phyloP scores from a whole-genome alignment of 2,888 invertebrate species.

The Electrophaes corylata region DNA sequence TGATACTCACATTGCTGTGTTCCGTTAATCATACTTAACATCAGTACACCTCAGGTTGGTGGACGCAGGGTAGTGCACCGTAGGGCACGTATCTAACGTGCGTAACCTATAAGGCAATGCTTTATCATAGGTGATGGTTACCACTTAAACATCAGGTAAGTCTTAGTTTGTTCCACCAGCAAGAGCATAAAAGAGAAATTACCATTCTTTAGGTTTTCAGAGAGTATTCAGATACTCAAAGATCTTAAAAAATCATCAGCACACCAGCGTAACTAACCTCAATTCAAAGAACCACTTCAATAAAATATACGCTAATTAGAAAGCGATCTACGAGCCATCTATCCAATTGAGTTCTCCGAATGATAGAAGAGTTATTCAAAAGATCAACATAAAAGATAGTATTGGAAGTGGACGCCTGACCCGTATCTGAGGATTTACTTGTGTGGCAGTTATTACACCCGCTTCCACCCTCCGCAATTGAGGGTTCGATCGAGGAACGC shows the following conservation, averaged over 20 bases:
- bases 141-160: too few species aligned
- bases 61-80: too few species aligned
- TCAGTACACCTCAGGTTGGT: too few species aligned
- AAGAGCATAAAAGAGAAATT: too few species aligned
- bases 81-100: too few species aligned
- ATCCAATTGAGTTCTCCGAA: constrained; percentile 17
- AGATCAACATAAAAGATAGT: constrained; percentile 34
- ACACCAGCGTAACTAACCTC: not conserved
- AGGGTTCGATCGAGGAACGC: constrained; percentile 59
- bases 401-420: constrained; percentile 30
- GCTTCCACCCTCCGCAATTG: constrained; percentile 45
- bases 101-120: too few species aligned
- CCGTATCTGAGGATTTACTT: constrained; percentile 53
- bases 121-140: too few species aligned
- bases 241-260: not conserved
- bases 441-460: constrained; percentile 61
- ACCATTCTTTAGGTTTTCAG: too few species aligned
- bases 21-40: too few species aligned
- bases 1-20: not conserved
- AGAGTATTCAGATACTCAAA: too few species aligned
- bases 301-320: constrained; percentile 4
- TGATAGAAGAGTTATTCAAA: constrained; percentile 28
- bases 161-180: too few species aligned
- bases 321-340: constrained; percentile 9
- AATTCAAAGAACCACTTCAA: constrained; percentile 1